phyloP scores from a whole-genome alignment of 2,113 vertebrate species.

The Vicugna pacos region DNA sequence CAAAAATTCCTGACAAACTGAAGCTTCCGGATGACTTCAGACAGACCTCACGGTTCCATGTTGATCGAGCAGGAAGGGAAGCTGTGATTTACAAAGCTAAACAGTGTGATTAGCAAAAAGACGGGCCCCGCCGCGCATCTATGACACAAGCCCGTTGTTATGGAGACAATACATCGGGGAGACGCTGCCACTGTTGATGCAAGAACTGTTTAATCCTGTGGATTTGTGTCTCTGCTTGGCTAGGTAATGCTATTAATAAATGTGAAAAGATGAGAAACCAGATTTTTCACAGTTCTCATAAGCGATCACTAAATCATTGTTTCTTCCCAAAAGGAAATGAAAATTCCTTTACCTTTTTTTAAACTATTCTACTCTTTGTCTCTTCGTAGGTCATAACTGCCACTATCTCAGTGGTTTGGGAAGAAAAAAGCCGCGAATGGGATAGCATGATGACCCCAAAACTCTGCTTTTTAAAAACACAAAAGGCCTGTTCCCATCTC shows the following conservation, averaged over 20 bases:
- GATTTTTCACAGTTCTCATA: constrained; percentile 36
- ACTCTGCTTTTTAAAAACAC: constrained; percentile 34
- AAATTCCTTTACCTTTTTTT: constrained; percentile 31
- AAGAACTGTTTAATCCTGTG: constrained; percentile 33
- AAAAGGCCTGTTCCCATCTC: not conserved
- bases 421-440: not conserved
- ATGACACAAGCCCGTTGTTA: not conserved
- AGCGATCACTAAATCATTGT: not conserved
- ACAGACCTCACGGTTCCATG: not conserved
- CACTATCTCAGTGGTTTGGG: not conserved
- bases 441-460: not conserved
- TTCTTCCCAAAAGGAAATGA: not conserved
- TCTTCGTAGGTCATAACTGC: not conserved
- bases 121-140: not conserved
- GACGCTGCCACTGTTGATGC: not conserved
- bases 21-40: constrained; percentile 29
- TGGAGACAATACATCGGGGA: not conserved
- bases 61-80: not conserved
- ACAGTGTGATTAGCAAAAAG: not conserved
- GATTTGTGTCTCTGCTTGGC: constrained; percentile 38
- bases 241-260: constrained; percentile 41
- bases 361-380: not conserved
- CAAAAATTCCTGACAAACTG: not conserved
- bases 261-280: not conserved
- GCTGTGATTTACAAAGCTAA: not conserved